Base-by-base conservation (phyloP, 2,888 invertebrate species). In the Nemotelus pantherinus region DNA sequence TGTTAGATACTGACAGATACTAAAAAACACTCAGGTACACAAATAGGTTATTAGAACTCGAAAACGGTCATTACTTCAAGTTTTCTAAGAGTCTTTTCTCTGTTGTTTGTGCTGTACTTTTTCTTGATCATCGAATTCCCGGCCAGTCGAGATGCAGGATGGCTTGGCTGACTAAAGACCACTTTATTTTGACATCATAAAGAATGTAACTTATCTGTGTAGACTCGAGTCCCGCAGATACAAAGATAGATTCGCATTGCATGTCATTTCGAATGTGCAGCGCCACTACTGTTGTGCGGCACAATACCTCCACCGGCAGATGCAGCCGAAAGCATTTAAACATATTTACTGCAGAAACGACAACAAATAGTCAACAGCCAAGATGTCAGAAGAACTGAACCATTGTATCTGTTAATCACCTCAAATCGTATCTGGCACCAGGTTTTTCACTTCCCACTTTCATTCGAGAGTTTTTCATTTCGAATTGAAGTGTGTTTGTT, bases 361-460 rank as follows among this genome's bases (percentile, higher is more conserved):
- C 25, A 25, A 25, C 25, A 25, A 57, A 25, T 10, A 10, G 57
- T 57, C 25, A 57, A 47, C 45, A 65, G 44, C 7, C 25, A 47
- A 72, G 50, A 74, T 57, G 63, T 74, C 74, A 74, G 63, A 74
- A 48, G 60, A 74, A 48, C 60, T 60, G 47, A 74, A 63, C 74
- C 60, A 74, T 74, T 63, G 74, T 63, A 63, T 74, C 63, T 63
- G 74, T 74, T 74, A 74, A 74, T 74, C 74, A 74, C 74, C 74
- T 74, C 60, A 60, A 74, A 74, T 74, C 63, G 48, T 74, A 74
- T 74, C 63, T 74, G 9, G 48, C 63, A 74, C 48, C 63, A 60
- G 39, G 43, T 57, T 60, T 47, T 74, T 47, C 50, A 63, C 72
- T 74, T 70, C 70, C 70, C 55, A 70, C 70, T 70, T 70, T 70